Evolutionary conservation across 2,888 invertebrate species (phyloP), one percentile per base, ranked within the genome.

Genomic region (Tholera decimalis): DNA sequence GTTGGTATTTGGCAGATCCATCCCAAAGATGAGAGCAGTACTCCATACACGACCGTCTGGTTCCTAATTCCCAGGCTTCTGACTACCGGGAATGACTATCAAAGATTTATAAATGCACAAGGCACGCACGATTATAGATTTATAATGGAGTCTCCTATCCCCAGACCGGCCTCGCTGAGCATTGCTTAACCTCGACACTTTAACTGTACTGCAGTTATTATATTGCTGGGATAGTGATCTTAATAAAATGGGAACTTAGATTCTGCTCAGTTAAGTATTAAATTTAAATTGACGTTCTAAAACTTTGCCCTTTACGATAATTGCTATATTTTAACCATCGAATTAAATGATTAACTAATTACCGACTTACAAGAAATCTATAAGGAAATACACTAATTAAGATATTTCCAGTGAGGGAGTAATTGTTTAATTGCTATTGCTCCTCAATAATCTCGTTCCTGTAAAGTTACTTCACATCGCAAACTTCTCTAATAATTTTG

Each of bases 321-420:
- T 50, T 22, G 26, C 30, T 65, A 22, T 50, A 65, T 26, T 53
- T 26, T 33, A 65, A 20, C 24, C 33, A 28, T 24, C 9, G 6
- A 43, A 35, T 26, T 49, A 9, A 5, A 24, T 44, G 8, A 44
- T 44, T 28, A 22, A 50, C 37, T 37, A 56, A 56, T 60, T 43
- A 41, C 46, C 1, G 18, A 57, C 35, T 73, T n/a, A 35, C 68
- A 15, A 49, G 68, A 54, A 71, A 74, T 71, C 24, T 58, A 54
- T 67, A 54, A 58, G 68, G 51, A 71, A 71, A 43, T 35, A 9
- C 9, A 11, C n/a, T 54, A 44, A 60, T 67, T 43, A 54, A 9
- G 11, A 20, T 24, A 3, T 73, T 66, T 43, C 33, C 9, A 13
- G 50, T 20, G 9, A 22, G 15, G 1, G 20, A 15, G 1, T 46